These are phyloP conservation scores for Neoniphon sammara DNA, from an alignment of 2,797 vertebrate genomes.

Conservation along the genomic window DNA sequence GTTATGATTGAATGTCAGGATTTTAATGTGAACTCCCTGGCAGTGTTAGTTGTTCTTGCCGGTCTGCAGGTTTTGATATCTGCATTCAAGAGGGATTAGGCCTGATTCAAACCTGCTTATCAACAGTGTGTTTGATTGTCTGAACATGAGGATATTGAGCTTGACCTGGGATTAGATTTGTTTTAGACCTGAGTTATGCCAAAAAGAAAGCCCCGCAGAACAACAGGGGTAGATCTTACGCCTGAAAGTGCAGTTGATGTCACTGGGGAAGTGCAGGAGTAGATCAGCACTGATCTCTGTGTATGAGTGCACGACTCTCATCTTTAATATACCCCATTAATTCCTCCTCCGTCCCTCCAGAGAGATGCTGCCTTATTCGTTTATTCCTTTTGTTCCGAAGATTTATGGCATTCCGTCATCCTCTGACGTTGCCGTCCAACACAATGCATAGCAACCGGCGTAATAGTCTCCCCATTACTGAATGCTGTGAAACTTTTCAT, in stretches of 20 bases:
- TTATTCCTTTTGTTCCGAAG: conserved; percentile 51
- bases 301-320: conserved; percentile 21
- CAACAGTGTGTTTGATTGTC: conserved; percentile 23
- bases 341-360: conserved; percentile 39
- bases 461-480: conserved; percentile 62
- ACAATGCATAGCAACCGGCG: conserved; percentile 52
- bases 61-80: conserved; percentile 19
- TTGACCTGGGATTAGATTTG: conserved; percentile 37
- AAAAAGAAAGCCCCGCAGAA: conserved; percentile 16
- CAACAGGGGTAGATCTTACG: conserved; percentile 7
- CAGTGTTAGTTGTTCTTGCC: conserved; percentile 10
- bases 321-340: conserved; percentile 46
- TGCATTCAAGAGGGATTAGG: conserved; percentile 28
- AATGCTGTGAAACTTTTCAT: conserved; percentile 64
- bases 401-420: conserved; percentile 69
- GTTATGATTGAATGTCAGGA: conserved; percentile 11
- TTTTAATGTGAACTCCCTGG: conserved; percentile 24
- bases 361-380: conserved; percentile 53
- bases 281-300: conserved; percentile 35
- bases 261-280: conserved; percentile 33
- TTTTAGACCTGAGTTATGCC: conserved; percentile 33
- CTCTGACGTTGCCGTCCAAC: conserved; percentile 53
- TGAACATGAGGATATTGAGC: conserved; percentile 30
- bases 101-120: neutral
- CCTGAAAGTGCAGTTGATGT: conserved; percentile 34